These are phyloP conservation scores for Selene dorsalis DNA, from an alignment of 2,797 vertebrate species.

Conservation along the genomic window DNA sequence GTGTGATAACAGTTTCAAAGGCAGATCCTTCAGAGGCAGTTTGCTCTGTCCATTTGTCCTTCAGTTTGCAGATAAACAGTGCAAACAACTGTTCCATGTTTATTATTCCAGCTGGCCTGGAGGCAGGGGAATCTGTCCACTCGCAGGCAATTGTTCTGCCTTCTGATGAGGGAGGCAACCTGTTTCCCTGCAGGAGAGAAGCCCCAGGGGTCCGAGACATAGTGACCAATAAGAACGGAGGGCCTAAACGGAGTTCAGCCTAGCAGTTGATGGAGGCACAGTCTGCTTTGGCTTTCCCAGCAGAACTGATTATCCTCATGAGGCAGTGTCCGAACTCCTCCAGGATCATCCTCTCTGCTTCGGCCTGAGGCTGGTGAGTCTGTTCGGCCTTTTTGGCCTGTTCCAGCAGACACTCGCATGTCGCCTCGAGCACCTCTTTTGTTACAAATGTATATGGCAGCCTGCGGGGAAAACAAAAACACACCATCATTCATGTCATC, in stretches of 20 bases:
- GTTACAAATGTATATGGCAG: slow-evolving; percentile 96
- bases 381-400: slow-evolving; percentile 94
- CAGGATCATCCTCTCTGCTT: slow-evolving; percentile 93
- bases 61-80: slow-evolving; percentile 22
- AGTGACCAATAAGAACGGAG: slow-evolving; percentile 10
- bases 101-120: slow-evolving; percentile 52
- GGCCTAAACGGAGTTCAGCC: slow-evolving; percentile 34
- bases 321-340: slow-evolving; percentile 99
- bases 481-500: no score
- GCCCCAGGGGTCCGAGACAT: slow-evolving; percentile 30
- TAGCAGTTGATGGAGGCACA: slow-evolving; percentile 94
- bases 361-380: slow-evolving; percentile 88
- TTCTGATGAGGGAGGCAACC: slow-evolving; percentile 34
- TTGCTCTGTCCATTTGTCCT: slow-evolving; percentile 48
- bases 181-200: slow-evolving; percentile 39
- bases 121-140: slow-evolving; percentile 16
- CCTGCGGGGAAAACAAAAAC: slow-evolving; percentile 77
- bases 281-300: slow-evolving; percentile 95
- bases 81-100: slow-evolving; percentile 4
- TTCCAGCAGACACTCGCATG: slow-evolving; percentile 95
- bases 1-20: slow-evolving; percentile 12
- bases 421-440: slow-evolving; percentile 96
- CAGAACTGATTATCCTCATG: slow-evolving; percentile 96
- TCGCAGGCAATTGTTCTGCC: slow-evolving; percentile 36
- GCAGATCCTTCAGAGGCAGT: slow-evolving; percentile 14